These are phyloP conservation scores for Mormoops blainvillei DNA, from an alignment of 2,113 vertebrate genomes.

Conservation along the genomic window DNA sequence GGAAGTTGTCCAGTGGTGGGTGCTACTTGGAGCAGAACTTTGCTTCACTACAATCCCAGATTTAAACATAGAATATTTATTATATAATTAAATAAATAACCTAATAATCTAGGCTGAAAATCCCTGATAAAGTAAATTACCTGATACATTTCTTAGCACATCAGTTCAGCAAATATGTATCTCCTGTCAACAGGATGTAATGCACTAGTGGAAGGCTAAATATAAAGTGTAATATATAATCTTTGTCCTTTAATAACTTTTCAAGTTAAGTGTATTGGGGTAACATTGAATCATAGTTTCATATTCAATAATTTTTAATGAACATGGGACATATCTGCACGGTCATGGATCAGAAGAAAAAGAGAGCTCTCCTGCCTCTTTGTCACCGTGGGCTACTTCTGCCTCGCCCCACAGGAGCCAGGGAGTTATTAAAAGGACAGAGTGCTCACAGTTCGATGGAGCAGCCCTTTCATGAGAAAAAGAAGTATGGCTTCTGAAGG, in stretches of 20 bases:
- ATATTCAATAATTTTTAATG: neutral
- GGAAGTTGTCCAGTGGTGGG: neutral
- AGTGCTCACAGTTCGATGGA: neutral
- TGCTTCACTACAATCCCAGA: neutral
- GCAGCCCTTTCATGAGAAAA: neutral
- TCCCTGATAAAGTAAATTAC: constrained; percentile 27
- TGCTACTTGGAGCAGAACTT: neutral
- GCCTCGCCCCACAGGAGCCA: neutral
- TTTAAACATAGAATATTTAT: neutral
- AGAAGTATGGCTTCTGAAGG: neutral
- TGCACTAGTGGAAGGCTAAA: neutral
- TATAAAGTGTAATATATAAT: neutral
- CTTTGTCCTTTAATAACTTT: neutral
- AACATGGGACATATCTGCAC: neutral
- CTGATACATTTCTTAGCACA: neutral
- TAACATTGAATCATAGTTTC: too few species aligned
- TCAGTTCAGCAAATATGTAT: constrained; percentile 26
- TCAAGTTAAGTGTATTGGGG: too few species aligned
- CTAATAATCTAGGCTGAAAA: constrained; percentile 20
- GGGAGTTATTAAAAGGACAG: neutral
- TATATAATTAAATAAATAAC: constrained; percentile 4
- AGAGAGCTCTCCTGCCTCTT: neutral
- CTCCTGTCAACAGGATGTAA: neutral
- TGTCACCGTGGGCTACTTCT: neutral
- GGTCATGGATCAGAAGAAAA: neutral